Evolutionary conservation across 2,888 invertebrate genomes (phyloP), one percentile per base, ranked within the genome.

Genomic region (Tiphia femorata): DNA sequence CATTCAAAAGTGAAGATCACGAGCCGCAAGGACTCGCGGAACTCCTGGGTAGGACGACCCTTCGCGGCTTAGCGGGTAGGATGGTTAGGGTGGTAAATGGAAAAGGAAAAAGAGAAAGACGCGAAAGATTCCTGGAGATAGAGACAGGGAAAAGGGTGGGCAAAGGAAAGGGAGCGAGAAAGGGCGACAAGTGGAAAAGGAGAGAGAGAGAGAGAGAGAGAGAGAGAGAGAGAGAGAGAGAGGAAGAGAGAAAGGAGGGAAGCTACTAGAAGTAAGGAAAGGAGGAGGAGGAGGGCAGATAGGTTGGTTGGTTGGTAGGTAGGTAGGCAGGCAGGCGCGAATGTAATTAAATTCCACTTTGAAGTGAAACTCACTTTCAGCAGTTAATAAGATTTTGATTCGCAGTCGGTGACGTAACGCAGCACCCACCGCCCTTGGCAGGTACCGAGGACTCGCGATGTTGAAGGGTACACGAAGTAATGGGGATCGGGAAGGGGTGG

Each of bases 311-410:
- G n/a, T n/a, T n/a, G n/a, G n/a, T n/a, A n/a, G n/a, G n/a, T n/a
- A n/a, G 58, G 63, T 54, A 43, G 56, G 59, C 62, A 46, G 58
- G 63, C 62, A 65, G 71, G 66, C 66, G 70, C 64, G 58, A 72
- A 65, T 70, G 70, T 72, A 77, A 78, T 80, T 76, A 74, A 76
- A 76, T 76, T 77, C 73, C 70, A 73, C 70, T 77, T 76, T 68
- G 67, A 76, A 75, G 68, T 71, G 70, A 74, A 75, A 76, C 71
- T 76, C 69, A 72, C 70, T 75, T 74, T 74, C 67, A 71, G 70
- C 64, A 67, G 70, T 76, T 77, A 76, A 76, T 78, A 76, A 76
- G 76, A 77, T 77, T 76, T 79, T 72, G 70, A 76, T 75, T 73
- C 67, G 62, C 55, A 66, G 64, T 62, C 66, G 69, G 64, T 65